These are phyloP conservation scores for Paragorgia papillata DNA, from an alignment of 92 coral and sea anemone genomes.

Conservation along the genomic window DNA sequence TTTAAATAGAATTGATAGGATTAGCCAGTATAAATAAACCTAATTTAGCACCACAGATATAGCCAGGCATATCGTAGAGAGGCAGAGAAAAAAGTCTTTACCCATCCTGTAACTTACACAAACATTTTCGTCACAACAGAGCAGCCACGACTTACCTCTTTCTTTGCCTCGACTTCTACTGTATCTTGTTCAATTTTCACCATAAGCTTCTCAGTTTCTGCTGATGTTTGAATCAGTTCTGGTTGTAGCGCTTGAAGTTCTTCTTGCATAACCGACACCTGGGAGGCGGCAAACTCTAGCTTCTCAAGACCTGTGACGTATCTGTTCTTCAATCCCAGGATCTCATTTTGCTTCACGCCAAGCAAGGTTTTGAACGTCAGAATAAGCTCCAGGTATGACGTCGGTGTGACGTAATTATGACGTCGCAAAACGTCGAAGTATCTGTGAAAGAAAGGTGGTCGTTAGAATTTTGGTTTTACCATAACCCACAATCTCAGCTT, in stretches of 20 bases:
- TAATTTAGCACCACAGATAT: too few species aligned
- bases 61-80: too few species aligned
- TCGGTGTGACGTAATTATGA: conserved; percentile 95
- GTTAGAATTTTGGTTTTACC: too few species aligned
- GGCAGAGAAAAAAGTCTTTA: too few species aligned
- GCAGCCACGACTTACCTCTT: conserved; percentile 87
- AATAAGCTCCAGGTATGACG: conserved; percentile 97
- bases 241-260: conserved; percentile 96
- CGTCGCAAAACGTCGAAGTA: conserved; percentile 88
- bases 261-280: conserved; percentile 98
- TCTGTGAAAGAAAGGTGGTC: conserved; percentile 40
- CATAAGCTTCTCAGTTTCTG: conserved; percentile 96
- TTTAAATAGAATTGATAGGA: too few species aligned
- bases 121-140: too few species aligned
- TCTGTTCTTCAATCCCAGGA: conserved; percentile 88
- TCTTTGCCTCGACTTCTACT: conserved; percentile 98
- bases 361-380: conserved; percentile 93
- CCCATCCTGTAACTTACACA: too few species aligned
- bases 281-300: conserved; percentile 97
- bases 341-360: conserved; percentile 89
- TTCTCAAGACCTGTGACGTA: conserved; percentile 89
- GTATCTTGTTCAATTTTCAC: conserved; percentile 97
- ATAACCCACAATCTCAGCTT: too few species aligned
- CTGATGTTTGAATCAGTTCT: conserved; percentile 96
- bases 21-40: too few species aligned